These are phyloP conservation scores for Galemys pyrenaicus DNA, from an alignment of 2,113 vertebrate genomes.

Conservation along the genomic window DNA sequence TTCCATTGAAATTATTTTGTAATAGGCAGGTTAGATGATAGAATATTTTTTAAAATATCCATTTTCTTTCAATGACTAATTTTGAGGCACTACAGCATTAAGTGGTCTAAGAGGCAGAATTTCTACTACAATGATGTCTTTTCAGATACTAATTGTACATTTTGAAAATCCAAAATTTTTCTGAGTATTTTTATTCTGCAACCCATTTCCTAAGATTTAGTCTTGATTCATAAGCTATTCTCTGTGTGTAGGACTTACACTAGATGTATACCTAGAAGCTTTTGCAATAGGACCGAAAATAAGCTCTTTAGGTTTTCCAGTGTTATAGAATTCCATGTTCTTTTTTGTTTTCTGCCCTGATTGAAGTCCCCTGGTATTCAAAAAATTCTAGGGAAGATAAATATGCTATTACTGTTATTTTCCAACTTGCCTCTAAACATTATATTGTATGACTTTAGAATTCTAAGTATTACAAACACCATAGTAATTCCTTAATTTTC, in stretches of 20 bases:
- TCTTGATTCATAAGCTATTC: neutral
- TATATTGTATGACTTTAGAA: neutral
- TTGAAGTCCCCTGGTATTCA: neutral
- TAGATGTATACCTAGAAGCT: neutral
- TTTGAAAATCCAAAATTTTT: conserved; percentile 37
- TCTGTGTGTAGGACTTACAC: neutral
- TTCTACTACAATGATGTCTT: neutral
- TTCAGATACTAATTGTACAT: neutral
- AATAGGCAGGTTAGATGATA: neutral
- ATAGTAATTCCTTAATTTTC: neutral
- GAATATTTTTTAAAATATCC: neutral
- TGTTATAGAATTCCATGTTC: neutral
- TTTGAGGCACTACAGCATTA: neutral
- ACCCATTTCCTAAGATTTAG: neutral
- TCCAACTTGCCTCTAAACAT: neutral
- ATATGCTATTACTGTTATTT: neutral
- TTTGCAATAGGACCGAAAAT: neutral
- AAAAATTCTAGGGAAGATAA: neutral
- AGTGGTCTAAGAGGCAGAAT: neutral
- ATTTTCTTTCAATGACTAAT: neutral
- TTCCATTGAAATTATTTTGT: neutral
- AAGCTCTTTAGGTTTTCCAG: neutral
- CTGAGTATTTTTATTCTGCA: neutral
- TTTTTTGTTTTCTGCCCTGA: neutral
- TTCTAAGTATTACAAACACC: neutral